Base-by-base conservation (phyloP, 1,140 invertebrate species). In the Brachionus manjavacas region DNA sequence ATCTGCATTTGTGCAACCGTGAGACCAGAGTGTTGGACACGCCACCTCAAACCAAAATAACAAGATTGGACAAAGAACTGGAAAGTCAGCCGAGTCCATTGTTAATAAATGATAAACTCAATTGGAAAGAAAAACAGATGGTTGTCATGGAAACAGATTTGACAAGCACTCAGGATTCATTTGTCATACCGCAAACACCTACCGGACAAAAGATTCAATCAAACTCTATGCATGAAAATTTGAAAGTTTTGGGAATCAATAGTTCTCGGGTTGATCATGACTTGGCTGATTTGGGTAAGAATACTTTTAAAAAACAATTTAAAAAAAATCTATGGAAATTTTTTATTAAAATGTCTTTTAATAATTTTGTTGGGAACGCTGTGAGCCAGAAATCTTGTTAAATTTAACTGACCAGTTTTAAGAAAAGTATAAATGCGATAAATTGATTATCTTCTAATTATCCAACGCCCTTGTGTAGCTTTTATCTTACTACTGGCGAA, bases 1-100 rank as follows among this genome's bases (percentile, higher is more conserved):
- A 81, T 60, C 31, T 81, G 16, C 79, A 81, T 68, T 20, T 81
- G 20, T 81, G 79, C 39, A 81, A 81, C 28, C 20, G 79, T 41
- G 20, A 60, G n/a, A 64, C n/a, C 28, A 41, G 28, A 9, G 52
- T 28, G 6, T 46, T 81, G 14, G 79, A 81, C 31, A 81, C 79
- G 12, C 79, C 79, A 68, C 79, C 79, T 11, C 79, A 60, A 81
- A 28, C 2, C 20, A 60, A 25, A 35, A 4, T 20, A 52, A 55
- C n/a, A 23, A 9, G 12, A 52, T 7, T 55, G 1, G 41, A 80
- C 12, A 80, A 41, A 41, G n/a, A 72, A 16, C 35, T 39, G 8
- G 68, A 72, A 41, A 39, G 6, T 68, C 25, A 68, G n/a, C 23
- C 12, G 8, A 72, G 68, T 41, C 68, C 68, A 8, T 39, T 72